Evolutionary conservation across 2,888 invertebrate genomes (phyloP).

Genomic region (Anoncus sp.): DNA sequence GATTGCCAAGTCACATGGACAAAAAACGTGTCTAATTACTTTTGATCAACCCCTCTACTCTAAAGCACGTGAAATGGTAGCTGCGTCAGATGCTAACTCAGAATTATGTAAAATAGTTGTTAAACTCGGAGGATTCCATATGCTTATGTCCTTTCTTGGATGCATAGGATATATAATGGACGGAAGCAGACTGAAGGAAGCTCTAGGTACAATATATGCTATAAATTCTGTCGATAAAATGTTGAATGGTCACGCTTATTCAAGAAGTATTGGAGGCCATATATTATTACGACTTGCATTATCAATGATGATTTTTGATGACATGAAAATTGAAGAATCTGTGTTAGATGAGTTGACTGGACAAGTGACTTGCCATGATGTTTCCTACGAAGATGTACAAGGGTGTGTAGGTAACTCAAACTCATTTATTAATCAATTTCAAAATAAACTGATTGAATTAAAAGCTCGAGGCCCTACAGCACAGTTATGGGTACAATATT

Average conservation of each 20-base stretch:
- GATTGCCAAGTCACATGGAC: conserved; percentile 41
- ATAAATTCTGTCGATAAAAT: conserved; percentile 66
- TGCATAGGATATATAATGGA: conserved; percentile 79
- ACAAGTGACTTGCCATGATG: too few species aligned
- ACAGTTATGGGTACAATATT: conserved; percentile 77
- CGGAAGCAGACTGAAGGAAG: conserved; percentile 79
- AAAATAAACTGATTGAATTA: too few species aligned
- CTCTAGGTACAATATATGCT: conserved; percentile 71
- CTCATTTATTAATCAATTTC: too few species aligned
- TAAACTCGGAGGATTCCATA: conserved; percentile 66
- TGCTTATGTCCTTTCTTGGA: conserved; percentile 67
- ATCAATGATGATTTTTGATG: too few species aligned
- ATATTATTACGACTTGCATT: conserved; percentile 44
- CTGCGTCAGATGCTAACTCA: too few species aligned
- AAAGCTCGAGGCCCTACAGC: conserved; percentile 79
- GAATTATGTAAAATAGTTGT: conserved; percentile 59
- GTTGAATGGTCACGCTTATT: conserved; percentile 47
- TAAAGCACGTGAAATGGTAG: conserved; percentile 67
- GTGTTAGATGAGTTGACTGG: too few species aligned
- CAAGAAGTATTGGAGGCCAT: conserved; percentile 46
- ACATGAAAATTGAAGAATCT: too few species aligned
- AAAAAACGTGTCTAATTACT: conserved; percentile 67
- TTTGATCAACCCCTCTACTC: background rate
- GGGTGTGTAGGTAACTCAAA: too few species aligned
- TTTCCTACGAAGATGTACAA: too few species aligned